Evolutionary conservation across 37 sponge, comb jelly and placozoan genomes (phyloP), one percentile per base, ranked within the genome.

Genomic region (Tethya wilhelma): DNA sequence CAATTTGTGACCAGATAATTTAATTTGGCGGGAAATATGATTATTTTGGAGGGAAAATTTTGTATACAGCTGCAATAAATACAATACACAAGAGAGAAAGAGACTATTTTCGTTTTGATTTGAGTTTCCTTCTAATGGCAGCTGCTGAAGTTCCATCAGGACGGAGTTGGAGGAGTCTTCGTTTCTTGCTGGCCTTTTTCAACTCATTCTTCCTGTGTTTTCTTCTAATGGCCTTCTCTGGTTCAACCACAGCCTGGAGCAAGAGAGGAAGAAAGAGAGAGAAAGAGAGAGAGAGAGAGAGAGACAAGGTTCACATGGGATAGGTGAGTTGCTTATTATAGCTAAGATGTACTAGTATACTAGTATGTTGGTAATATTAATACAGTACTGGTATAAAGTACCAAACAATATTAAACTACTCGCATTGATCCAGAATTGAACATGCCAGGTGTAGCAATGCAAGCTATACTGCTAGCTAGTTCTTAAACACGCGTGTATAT

Each of bases 231-330:
- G 46, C 56, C 60, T 68, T 86, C 56, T 86, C 83, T 22, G 93
- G 93, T 26, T 93, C 70, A 0, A 65, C 78, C 19, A 93, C 77
- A 14, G 93, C 93, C 93, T 93, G 66, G 7, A 72, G 46, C 6
- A 11, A 22, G 30, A 55, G 33, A 30, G 33, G 2, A 36, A 73
- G 11, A 42, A 69, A 42, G 26, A 69, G 42, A 69, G 3, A 12
- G 25, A 25, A n/a, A n/a, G n/a, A n/a, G n/a, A n/a, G n/a, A n/a
- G n/a, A n/a, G n/a, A n/a, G n/a, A n/a, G n/a, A n/a, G n/a, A n/a
- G n/a, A n/a, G n/a, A n/a, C n/a, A n/a, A n/a, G n/a, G n/a, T n/a
- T n/a, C n/a, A n/a, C n/a, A n/a, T n/a, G n/a, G n/a, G n/a, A n/a
- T n/a, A n/a, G n/a, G n/a, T n/a, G n/a, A n/a, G n/a, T n/a, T n/a